Conservation (phyloP, 2,797 vertebrate genomes). For the Dallia pectoralis region DNA sequence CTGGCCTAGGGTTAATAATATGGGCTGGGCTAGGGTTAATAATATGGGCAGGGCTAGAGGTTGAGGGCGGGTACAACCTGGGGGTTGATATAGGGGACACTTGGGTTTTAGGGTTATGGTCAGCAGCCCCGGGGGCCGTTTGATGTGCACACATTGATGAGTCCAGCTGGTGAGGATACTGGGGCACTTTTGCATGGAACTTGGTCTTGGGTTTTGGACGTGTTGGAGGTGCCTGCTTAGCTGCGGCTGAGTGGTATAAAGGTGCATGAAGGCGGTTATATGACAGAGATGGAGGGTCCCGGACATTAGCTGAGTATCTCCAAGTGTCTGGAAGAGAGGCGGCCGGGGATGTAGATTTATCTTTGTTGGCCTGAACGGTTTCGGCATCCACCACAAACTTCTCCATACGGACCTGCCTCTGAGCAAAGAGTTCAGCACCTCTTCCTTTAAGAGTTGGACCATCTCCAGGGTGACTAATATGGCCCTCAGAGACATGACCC, state of each 20-base stretch:
- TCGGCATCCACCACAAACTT: constrained; percentile 90
- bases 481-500: constrained; percentile 25
- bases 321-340: constrained; percentile 88
- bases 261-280: constrained; percentile 93
- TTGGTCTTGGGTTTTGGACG: constrained; percentile 70
- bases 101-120: constrained; percentile 60
- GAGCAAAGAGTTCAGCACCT: constrained; percentile 91
- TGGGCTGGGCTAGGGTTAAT: constrained; percentile 16
- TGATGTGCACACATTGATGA: constrained; percentile 91
- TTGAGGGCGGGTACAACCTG: constrained; percentile 50
- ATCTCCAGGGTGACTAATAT: neutral
- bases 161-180: constrained; percentile 92
- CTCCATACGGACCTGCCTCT: constrained; percentile 93
- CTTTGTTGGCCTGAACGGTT: constrained; percentile 82
- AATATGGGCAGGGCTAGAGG: constrained; percentile 47
- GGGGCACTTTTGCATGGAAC: constrained; percentile 75
- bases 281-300: constrained; percentile 89
- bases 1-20: constrained; percentile 19
- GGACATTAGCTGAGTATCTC: constrained; percentile 92
- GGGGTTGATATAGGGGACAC: constrained; percentile 52
- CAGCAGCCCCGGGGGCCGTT: constrained; percentile 70
- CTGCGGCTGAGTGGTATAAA: constrained; percentile 83
- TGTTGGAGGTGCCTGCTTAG: constrained; percentile 75
- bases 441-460: constrained; percentile 79
- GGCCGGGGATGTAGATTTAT: constrained; percentile 82